Evolutionary conservation across 2,113 vertebrate species (phyloP), one percentile per base, ranked within the genome.

Genomic region (Uria aalge): DNA sequence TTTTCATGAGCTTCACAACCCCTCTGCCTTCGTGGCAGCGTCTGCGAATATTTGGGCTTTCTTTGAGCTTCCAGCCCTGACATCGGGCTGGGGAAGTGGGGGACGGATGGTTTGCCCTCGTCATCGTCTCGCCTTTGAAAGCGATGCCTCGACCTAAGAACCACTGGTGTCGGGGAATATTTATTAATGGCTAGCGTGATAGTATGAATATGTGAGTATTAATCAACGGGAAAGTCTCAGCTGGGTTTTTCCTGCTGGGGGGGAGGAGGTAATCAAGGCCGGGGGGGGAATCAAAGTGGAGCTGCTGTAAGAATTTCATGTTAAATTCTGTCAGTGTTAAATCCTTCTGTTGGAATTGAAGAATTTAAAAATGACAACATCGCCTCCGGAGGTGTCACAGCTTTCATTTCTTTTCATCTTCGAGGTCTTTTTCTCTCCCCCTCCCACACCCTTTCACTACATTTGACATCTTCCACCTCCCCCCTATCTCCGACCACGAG

Each of bases 91-190:
- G 45, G 81, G n/a, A 72, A 23, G 2, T 0, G 17, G 16, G 43
- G 53, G 32, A 29, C 1, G 48, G 7, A 19, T 26, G 83, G 32
- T 8, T 63, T 41, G 24, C 10, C 24, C 32, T 74, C 17, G 0
- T 66, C 40, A n/a, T 40, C 9, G 0, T 24, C 72, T 67, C 3
- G 0, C 5, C 3, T 30, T 48, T 68, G n/a, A 7, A 77, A 45
- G 63, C 57, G 55, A 18, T 23, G 62, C 22, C 47, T 43, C 1
- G 0, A 15, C 38, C 30, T 26, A 17, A 12, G 7, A 67, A 41
- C 34, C 0, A 0, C 34, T 41, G 53, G 1, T 5, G 53, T 15
- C 22, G 0, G 2, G 67, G 73, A 53, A 15, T 30, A 2, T 18
- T 77, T 18, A 11, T 34, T 27, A 8, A 19, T 4, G 53, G 15